A percentile compares a stretch with the other conserved stretches of the same genome.
These are phyloP conservation scores for Gryllus longicercus DNA, from an alignment of 2,888 invertebrate species.

Conservation along the genomic window DNA sequence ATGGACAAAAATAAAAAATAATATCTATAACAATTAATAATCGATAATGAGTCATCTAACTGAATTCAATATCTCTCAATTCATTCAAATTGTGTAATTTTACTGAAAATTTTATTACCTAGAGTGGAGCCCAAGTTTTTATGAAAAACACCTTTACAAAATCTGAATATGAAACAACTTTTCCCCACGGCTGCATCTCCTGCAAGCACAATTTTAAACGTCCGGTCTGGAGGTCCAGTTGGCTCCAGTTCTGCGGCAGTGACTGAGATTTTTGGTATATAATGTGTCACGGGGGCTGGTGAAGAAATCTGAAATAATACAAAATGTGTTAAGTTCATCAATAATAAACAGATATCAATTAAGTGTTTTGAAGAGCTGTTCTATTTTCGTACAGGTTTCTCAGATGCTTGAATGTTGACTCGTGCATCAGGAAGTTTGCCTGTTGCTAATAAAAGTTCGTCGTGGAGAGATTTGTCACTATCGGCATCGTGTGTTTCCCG, in stretches of 20 bases:
- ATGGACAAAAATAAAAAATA: too few species aligned
- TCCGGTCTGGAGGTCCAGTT: conserved; percentile 52
- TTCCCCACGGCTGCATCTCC: conserved; percentile 63
- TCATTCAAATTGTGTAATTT: neutral
- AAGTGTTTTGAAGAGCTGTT: too few species aligned
- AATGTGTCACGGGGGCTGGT: neutral
- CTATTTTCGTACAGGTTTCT: too few species aligned
- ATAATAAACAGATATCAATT: too few species aligned
- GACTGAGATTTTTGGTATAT: neutral
- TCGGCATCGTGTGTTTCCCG: conserved; percentile 45
- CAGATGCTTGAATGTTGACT: neutral
- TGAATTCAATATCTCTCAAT: too few species aligned
- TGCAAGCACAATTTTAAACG: conserved; percentile 59
- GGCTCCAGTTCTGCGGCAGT: conserved; percentile 37
- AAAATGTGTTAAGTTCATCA: neutral
- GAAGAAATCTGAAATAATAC: neutral
- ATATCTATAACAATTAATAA: too few species aligned
- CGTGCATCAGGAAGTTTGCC: conserved; percentile 1
- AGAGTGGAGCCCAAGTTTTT: conserved; percentile 56
- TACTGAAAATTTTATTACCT: conserved; percentile 44
- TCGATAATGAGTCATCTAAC: too few species aligned
- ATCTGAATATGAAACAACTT: conserved; percentile 57
- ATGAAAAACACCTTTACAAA: conserved; percentile 56
- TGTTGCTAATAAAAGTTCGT: conserved; percentile 28
- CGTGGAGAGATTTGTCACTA: conserved; percentile 38